Conservation (phyloP, 2,888 invertebrate species). For the Clostera curtula region DNA sequence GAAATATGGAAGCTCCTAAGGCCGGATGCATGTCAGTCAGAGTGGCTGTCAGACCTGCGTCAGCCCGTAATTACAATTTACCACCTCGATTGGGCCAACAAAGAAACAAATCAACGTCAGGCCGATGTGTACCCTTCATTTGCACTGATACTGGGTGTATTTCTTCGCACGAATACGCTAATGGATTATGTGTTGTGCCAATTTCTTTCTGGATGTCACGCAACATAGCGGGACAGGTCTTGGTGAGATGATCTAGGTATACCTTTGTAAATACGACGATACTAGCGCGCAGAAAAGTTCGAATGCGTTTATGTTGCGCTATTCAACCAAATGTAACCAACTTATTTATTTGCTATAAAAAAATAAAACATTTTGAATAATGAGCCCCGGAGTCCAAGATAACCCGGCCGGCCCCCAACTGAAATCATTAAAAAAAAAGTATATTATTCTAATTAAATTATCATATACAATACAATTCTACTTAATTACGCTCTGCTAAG, state of each 20-base stretch:
- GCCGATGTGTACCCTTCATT: constrained; percentile 15
- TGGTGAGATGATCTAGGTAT: too few relatives aligned
- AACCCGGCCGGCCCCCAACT: too few relatives aligned
- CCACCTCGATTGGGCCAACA: constrained; percentile 37
- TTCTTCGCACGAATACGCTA: constrained; percentile 7
- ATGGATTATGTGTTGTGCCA: constrained; percentile 4
- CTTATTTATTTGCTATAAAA: too few relatives aligned
- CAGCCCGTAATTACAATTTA: constrained; percentile 47
- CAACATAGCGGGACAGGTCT: neutral
- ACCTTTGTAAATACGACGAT: constrained; percentile 1
- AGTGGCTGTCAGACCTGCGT: constrained; percentile 36
- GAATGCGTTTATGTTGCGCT: too few relatives aligned
- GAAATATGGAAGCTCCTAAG: neutral
- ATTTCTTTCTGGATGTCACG: neutral
- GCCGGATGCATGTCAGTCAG: constrained; percentile 10
- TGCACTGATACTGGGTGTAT: constrained; percentile 20
- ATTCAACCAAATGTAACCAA: too few relatives aligned
- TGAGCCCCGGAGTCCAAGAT: too few relatives aligned
- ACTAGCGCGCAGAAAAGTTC: too few relatives aligned
- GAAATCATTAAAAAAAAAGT: too few relatives aligned
- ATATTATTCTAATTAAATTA: too few relatives aligned
- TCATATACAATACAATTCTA: too few relatives aligned
- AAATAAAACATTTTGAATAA: too few relatives aligned
- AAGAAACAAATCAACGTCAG: constrained; percentile 40
- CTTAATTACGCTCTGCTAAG: too few relatives aligned